Conservation (phyloP, 2,888 invertebrate species). For the Dione vanillae region DNA sequence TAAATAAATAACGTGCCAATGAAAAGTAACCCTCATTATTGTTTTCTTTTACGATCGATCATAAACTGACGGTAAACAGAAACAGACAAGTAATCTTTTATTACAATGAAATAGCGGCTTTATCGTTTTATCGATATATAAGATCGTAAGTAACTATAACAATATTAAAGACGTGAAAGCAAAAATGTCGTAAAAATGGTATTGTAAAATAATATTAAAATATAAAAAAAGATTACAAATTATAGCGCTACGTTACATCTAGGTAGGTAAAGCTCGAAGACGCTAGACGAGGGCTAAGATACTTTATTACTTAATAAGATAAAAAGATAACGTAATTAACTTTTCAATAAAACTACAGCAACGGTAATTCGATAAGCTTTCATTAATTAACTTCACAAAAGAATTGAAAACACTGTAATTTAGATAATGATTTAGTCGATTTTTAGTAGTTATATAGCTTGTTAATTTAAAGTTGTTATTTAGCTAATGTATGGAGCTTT, state of each 20-base stretch:
- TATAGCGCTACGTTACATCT: neutral
- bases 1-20: conserved; percentile 48
- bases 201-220: conserved; percentile 28
- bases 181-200: conserved; percentile 56
- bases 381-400: neutral
- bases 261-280: neutral
- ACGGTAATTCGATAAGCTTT: neutral
- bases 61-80: conserved; percentile 61
- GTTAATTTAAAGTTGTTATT: too few species aligned
- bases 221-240: conserved; percentile 11
- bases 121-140: conserved; percentile 42
- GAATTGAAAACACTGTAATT: neutral
- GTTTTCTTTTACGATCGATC: conserved; percentile 58
- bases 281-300: neutral
- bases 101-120: conserved; percentile 49
- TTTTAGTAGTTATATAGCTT: too few species aligned
- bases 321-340: neutral
- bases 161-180: conserved; percentile 28
- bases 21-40: conserved; percentile 55
- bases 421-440: neutral
- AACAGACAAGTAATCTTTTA: conserved; percentile 53
- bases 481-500: too few species aligned
- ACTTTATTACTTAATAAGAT: neutral
- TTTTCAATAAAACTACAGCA: neutral
- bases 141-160: conserved; percentile 34